Evolutionary conservation across 2,797 vertebrate genomes (phyloP).

Genomic region (Catamblyrhynchus diadema): DNA sequence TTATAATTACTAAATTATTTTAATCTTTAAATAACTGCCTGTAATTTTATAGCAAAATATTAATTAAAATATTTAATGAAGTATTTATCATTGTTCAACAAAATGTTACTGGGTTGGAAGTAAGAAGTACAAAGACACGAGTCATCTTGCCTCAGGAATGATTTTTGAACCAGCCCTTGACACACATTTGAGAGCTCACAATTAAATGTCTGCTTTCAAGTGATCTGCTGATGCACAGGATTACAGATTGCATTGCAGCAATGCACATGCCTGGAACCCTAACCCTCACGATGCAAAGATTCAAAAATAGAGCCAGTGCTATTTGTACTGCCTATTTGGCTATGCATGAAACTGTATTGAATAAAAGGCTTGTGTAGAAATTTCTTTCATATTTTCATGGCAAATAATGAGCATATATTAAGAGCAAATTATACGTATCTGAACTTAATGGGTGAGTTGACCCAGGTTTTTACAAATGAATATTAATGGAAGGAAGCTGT

Average conservation of each 20-base stretch:
- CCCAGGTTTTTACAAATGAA: conserved; percentile 39
- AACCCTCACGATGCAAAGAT: not conserved
- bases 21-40: not conserved
- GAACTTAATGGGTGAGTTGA: conserved; percentile 44
- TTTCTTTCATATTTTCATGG: conserved; percentile 29
- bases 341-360: conserved; percentile 27
- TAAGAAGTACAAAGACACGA: not conserved
- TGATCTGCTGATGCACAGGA: not conserved
- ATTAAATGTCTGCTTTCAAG: not conserved
- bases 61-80: not conserved
- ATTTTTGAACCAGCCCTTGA: not conserved
- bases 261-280: not conserved
- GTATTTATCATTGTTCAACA: not conserved
- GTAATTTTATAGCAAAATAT: not conserved
- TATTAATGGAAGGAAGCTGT: conserved; percentile 29
- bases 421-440: conserved; percentile 47
- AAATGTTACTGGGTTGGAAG: not conserved
- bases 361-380: conserved; percentile 39
- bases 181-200: not conserved
- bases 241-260: not conserved
- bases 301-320: conserved; percentile 12
- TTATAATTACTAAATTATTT: not conserved
- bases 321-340: conserved; percentile 22
- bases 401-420: conserved; percentile 57
- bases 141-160: not conserved